Base-by-base conservation (phyloP, 2,888 invertebrate genomes). In the Agonopterix arenella region DNA sequence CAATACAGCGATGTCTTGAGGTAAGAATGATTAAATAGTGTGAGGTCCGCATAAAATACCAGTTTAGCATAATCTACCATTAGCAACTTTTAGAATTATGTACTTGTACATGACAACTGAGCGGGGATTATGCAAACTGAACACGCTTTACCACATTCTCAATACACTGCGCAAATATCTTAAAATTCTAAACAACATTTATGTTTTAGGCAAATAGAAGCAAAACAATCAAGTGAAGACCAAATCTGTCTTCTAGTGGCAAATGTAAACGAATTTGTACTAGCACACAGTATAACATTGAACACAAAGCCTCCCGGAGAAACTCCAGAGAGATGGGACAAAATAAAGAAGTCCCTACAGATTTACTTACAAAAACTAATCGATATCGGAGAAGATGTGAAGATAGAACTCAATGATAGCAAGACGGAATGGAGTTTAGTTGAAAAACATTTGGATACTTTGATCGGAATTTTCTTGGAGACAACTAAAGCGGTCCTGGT, bases 401-500 rank as follows among this genome's bases (percentile, higher is more conserved):
- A 88, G 55, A 59, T 89, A 16, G 90, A 90, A 52, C 48, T 90
- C 46, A 90, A 89, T 50, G 89, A 90, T 52, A 81, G 69, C 37
- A 67, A 64, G 36, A 78, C 86, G 0, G 84, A 89, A 49, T 84
- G 85, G 83, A 68, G 53, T 40, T 57, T 89, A 45, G 82, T 82
- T 2, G 63, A 63, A 58, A 86, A 76, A 55, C 90, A 83, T 72
- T 60, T 91, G 51, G 86, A 89, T n/a, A 80, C 84, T 0, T 63
- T 92, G 50, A 88, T 91, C 38, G 88, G 82, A 36, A 89, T 90
- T 42, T 92, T 92, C 68, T 76, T 90, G 58, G 90, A 90, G 64
- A 90, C 91, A 0, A 91, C 91, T 0, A 91, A 91, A 60, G 89
- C 88, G 46, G 90, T 91, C 9, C 72, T 92, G 42, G 88, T 90